These are phyloP conservation scores for Pseudococcus viburni DNA, from an alignment of 2,888 invertebrate genomes.

Conservation along the genomic window DNA sequence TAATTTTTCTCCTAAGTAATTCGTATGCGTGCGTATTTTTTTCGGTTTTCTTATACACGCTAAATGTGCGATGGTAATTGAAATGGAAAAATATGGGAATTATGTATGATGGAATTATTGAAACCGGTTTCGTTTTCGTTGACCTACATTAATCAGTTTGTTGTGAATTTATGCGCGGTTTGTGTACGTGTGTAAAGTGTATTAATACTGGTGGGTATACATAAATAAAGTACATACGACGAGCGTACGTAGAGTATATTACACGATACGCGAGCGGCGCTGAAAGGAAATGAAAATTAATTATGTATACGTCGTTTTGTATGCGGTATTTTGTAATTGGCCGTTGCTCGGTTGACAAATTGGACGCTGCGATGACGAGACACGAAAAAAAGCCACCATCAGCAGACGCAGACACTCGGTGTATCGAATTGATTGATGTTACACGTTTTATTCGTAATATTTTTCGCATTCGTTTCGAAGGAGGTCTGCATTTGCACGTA, in stretches of 20 bases:
- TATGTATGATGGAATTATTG: slow-evolving; percentile 57
- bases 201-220: neutral
- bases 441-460: neutral
- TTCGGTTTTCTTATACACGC: neutral
- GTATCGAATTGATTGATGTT: slow-evolving; percentile 2
- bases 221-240: neutral
- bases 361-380: slow-evolving; percentile 21
- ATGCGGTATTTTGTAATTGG: slow-evolving; percentile 44
- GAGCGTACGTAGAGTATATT: neutral
- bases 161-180: slow-evolving; percentile 37
- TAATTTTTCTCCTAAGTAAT: slow-evolving; percentile 16
- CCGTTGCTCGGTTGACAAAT: slow-evolving; percentile 39
- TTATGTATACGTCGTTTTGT: slow-evolving; percentile 43
- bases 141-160: slow-evolving; percentile 51
- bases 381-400: neutral
- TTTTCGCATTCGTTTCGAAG: slow-evolving; percentile 1
- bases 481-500: neutral
- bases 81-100: slow-evolving; percentile 53
- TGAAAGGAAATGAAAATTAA: slow-evolving; percentile 48
- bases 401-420: neutral
- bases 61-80: neutral
- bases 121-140: slow-evolving; percentile 57
- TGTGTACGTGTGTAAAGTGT: neutral
- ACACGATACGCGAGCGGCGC: neutral
- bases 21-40: slow-evolving; percentile 7